A percentile compares a stretch with the other conserved stretches of the same genome.
phyloP scores from a whole-genome alignment of 2,113 vertebrate genomes.

The Ictalurus furcatus region DNA sequence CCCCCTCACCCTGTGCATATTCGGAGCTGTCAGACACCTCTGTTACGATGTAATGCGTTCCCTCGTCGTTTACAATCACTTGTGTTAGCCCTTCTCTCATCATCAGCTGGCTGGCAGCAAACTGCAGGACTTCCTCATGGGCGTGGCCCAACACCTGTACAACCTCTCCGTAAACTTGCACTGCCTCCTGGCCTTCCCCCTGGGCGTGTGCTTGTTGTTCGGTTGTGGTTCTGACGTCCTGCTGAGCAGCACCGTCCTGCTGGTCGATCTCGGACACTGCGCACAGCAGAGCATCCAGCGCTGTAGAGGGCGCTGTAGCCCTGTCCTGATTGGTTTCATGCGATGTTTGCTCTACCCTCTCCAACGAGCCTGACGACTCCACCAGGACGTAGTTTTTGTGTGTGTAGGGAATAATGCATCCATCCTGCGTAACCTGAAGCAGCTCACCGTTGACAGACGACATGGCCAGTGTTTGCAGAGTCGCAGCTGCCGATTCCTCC shows the following conservation, averaged over 20 bases:
- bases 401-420: constrained; percentile 85
- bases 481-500: constrained; percentile 92
- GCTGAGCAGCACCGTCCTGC: constrained; percentile 50
- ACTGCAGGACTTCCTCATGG: constrained; percentile 87
- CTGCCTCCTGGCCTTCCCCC: constrained; percentile 50
- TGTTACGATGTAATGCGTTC: constrained; percentile 95
- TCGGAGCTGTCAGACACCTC: constrained; percentile 81
- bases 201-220: constrained; percentile 1
- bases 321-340: constrained; percentile 71
- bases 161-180: constrained; percentile 65
- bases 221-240: constrained; percentile 61
- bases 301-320: constrained; percentile 71
- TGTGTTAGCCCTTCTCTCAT: constrained; percentile 91
- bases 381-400: constrained; percentile 85
- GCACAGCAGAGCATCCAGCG: constrained; percentile 89
- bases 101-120: constrained; percentile 86
- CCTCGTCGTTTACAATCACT: constrained; percentile 92
- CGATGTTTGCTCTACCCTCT: constrained; percentile 43
- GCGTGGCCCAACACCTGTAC: constrained; percentile 67
- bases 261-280: constrained; percentile 58
- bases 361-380: constrained; percentile 68
- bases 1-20: constrained; percentile 67
- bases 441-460: constrained; percentile 90
- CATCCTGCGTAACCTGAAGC: constrained; percentile 93
- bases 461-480: constrained; percentile 93